Base-by-base conservation (phyloP, 2,797 vertebrate species). In the Danio choprae region DNA sequence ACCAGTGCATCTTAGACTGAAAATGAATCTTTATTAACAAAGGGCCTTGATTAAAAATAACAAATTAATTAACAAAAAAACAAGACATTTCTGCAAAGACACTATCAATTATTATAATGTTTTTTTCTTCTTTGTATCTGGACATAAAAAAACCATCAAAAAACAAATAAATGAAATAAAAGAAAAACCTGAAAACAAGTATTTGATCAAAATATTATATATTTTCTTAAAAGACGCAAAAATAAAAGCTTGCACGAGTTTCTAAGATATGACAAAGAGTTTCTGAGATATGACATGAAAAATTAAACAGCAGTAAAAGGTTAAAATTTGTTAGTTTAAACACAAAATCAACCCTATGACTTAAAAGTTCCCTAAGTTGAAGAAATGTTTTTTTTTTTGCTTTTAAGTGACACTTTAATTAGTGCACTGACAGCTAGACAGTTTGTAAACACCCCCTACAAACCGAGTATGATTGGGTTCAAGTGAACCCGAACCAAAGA, bases 401-500 rank as follows among this genome's bases (percentile, higher is more conserved):
- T 9, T 44, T 4, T 72, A 20, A 58, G 7, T 43, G 38, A 72
- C 18, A 22, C 20, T 59, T 73, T 48, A 73, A 73, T 73, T 59
- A 59, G 40, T 46, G 3, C 36, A 9, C 71, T 5, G 9, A 59
- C 41, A 36, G 15, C 20, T 36, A 7, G 18, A 73, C 18, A 44
- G 13, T 48, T 73, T 60, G 3, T 46, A 36, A 59, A 58, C 15
- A 1, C 53, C 18, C 40, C 18, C 8, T 44, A 46, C 13, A 29
- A 59, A 59, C 56, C 3, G 16, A 18, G 38, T 65, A 40, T n/a
- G 16, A 53, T 51, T 56, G 20, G n/a, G 55, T 67, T 72, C 79
- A 67, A 75, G 77, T 12, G 81, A 75, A 60, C 1, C 55, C 44
- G 9, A 12, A 75, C 16, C 58, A 69, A 71, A 43, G 20, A 60